Conservation (phyloP, 2,888 invertebrate species). For the Neria commutata region DNA sequence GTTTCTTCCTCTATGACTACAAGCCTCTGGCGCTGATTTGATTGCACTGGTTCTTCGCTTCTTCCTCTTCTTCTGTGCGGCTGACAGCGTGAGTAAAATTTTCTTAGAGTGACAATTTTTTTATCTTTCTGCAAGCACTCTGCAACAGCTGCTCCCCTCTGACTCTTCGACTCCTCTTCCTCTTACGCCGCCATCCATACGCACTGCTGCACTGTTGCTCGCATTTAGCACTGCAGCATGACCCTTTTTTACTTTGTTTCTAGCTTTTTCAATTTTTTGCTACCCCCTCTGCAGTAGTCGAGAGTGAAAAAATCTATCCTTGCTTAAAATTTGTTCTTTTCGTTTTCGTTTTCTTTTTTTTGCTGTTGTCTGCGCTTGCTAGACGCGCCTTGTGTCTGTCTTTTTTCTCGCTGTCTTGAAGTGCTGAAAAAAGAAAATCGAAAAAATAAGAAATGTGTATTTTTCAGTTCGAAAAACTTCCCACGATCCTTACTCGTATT, state of each 20-base stretch:
- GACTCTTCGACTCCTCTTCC: constrained; percentile 26
- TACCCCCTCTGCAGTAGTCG: constrained; percentile 1
- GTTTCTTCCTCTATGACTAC: constrained; percentile 17
- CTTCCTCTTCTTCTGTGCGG: constrained; percentile 14
- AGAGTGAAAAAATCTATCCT: neutral
- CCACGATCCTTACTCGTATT: constrained; percentile 54
- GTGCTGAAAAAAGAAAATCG: neutral
- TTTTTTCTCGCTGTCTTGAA: neutral
- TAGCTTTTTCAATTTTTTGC: constrained; percentile 26
- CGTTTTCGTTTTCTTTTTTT: constrained; percentile 9
- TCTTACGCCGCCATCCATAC: too few species aligned
- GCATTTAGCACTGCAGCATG: constrained; percentile 29
- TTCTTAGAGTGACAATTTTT: constrained; percentile 30
- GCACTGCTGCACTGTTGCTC: constrained; percentile 14
- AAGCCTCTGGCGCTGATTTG: constrained; percentile 24
- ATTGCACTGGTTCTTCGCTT: constrained; percentile 14
- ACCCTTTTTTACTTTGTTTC: constrained; percentile 25
- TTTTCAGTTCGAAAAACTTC: constrained; percentile 47
- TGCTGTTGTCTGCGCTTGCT: too few species aligned
- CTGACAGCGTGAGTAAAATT: constrained; percentile 32
- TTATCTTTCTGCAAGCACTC: constrained; percentile 10
- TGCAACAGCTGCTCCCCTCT: neutral
- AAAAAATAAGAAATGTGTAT: constrained; percentile 28
- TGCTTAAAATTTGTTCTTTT: constrained; percentile 19
- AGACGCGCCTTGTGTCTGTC: too few species aligned